phyloP scores from a whole-genome alignment of 2,797 vertebrate genomes.

The Takifugu rubripes region DNA sequence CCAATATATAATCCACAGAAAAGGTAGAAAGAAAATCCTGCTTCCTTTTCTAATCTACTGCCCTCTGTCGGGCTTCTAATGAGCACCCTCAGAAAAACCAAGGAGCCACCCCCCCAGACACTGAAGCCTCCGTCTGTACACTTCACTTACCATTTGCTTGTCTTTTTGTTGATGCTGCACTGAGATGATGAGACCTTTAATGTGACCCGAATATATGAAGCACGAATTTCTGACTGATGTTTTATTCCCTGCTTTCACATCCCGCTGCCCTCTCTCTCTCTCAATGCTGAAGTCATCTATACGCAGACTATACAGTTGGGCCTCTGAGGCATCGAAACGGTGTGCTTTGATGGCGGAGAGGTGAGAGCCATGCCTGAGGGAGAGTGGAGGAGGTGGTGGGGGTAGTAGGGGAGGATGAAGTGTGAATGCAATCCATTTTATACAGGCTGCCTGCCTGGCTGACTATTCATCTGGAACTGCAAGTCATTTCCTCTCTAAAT shows the following conservation, averaged over 20 bases:
- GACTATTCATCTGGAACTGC: constrained; percentile 60
- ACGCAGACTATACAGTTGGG: constrained; percentile 18
- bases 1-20: constrained; percentile 58
- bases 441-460: constrained; percentile 47
- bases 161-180: constrained; percentile 14
- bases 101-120: constrained; percentile 24
- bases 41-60: constrained; percentile 62
- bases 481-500: constrained; percentile 56
- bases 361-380: constrained; percentile 46
- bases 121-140: constrained; percentile 44
- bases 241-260: constrained; percentile 1
- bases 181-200: constrained; percentile 12
- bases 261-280: constrained; percentile 7
- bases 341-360: constrained; percentile 37
- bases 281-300: constrained; percentile 20
- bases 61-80: constrained; percentile 54
- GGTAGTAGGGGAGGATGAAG: constrained; percentile 2
- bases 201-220: constrained; percentile 18
- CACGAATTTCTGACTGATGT: constrained; percentile 10
- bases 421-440: constrained; percentile 56
- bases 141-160: constrained; percentile 8
- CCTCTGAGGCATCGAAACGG: constrained; percentile 27
- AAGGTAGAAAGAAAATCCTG: constrained; percentile 58
- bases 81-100: constrained; percentile 48
- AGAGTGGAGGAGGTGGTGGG: constrained; percentile 22